phyloP scores from a whole-genome alignment of 1,140 invertebrate species.

The Aphis craccivora region DNA sequence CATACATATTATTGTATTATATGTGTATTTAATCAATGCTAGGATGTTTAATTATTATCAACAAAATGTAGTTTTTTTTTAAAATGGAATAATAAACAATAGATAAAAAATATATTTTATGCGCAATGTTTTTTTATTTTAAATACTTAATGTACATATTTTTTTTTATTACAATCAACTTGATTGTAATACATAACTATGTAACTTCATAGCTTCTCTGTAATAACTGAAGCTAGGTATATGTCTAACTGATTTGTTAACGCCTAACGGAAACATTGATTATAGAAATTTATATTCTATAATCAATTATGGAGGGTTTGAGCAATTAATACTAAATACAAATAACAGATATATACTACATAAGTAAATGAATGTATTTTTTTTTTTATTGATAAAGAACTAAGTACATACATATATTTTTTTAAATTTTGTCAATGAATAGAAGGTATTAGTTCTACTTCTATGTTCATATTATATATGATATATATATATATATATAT shows the following conservation, averaged over 20 bases:
- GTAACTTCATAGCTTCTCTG: no score
- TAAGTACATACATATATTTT: conserved; percentile 6
- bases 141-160: no score
- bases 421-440: conserved; percentile 19
- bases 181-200: no score
- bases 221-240: not conserved
- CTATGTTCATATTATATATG: conserved; percentile 22
- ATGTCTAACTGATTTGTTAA: not conserved
- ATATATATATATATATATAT: no score
- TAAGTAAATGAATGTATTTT: conserved; percentile 31
- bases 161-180: not conserved
- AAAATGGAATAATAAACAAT: no score
- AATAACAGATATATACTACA: not conserved
- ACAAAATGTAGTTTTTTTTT: no score
- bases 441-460: conserved; percentile 28
- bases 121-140: no score
- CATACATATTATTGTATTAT: no score
- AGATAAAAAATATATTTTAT: no score
- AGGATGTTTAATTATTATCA: no score
- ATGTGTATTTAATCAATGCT: no score
- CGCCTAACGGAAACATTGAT: not conserved
- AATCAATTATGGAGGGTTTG: not conserved
- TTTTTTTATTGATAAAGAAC: conserved; percentile 21
- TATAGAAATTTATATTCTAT: no score
- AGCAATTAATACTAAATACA: not conserved